Base-by-base conservation (phyloP, 2,797 vertebrate genomes). In the Calcarius lapponicus region DNA sequence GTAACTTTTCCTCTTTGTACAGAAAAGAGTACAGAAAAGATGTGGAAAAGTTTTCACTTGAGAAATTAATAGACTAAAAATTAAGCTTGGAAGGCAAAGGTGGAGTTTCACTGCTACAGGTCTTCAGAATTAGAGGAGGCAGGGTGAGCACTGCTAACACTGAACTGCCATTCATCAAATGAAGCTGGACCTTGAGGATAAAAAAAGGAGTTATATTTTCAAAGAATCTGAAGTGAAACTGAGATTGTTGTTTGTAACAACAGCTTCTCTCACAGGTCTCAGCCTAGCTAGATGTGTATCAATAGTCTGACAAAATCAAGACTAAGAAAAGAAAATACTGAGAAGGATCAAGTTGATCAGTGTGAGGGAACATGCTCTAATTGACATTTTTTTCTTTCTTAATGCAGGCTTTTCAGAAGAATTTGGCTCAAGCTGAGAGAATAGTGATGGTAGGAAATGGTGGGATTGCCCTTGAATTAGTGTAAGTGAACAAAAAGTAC, bases 381-480 rank as follows among this genome's bases (percentile, higher is more conserved):
- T 2, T 79, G 54, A 34, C 26, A 29, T 57, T 36, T 80, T 80
- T 86, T 47, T 62, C 88, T 86, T 90, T 87, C 87, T 84, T 86
- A 67, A 92, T 88, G 19, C 71, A 99, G 99, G 98, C 98, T 89
- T 98, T 99, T 96, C 99, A 99, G 97, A 99, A 98, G 96, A 97
- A 96, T 40, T 97, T 99, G 88, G 98, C 97, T 34, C 97, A 97
- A 88, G 99, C 99, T 50, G 98, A 98, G 95, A 98, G 98, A 94
- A 98, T 99, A 29, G 95, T 98, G 61, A 98, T 99, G 9, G 97
- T 99, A 42, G 99, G 99, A 73, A 99, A 99, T 42, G 99, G 99
- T 90, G 99, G 99, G 48, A 99, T 99, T 79, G 99, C 99, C 2
- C 97, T 99, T 73, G 99, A 99, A 97, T 97, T 99, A 86, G 99